Conservation (phyloP, 92 coral and sea anemone species). For the Pocillopora meandrina region DNA sequence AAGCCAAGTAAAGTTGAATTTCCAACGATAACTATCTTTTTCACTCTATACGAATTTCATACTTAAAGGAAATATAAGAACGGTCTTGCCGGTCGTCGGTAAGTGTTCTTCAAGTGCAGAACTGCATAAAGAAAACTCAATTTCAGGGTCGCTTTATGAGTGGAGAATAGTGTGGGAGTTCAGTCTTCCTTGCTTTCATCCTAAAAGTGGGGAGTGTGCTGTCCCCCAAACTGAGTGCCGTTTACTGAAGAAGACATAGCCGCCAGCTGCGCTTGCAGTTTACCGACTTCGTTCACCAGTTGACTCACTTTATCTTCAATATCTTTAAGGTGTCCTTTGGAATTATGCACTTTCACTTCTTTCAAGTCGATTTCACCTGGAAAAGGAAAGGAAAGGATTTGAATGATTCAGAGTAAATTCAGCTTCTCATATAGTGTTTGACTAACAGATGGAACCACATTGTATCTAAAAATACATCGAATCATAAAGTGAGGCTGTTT, state of each 20-base stretch:
- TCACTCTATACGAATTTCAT: too few species aligned
- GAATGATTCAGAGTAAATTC: background rate
- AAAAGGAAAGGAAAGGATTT: background rate
- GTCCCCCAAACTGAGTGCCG: background rate
- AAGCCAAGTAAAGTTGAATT: too few species aligned
- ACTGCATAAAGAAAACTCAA: too few species aligned
- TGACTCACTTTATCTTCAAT: slow-evolving; percentile 33
- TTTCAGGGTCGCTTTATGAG: background rate
- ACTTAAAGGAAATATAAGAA: too few species aligned
- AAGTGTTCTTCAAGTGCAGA: too few species aligned
- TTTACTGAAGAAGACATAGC: slow-evolving; percentile 9
- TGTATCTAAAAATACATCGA: too few species aligned
- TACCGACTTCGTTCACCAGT: slow-evolving; percentile 25
- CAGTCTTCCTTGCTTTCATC: background rate
- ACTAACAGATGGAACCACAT: background rate
- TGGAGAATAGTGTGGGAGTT: background rate
- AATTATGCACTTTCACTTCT: background rate
- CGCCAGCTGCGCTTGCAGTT: slow-evolving; percentile 25
- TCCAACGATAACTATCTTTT: too few species aligned
- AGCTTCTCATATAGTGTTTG: background rate
- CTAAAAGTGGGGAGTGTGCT: background rate
- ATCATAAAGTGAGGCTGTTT: too few species aligned
- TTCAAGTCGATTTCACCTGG: slow-evolving; percentile 27
- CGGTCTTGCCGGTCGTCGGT: too few species aligned
- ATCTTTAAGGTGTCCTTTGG: slow-evolving; percentile 24